Evolutionary conservation across 2,888 invertebrate genomes (phyloP), one percentile per base, ranked within the genome.

Genomic region (Sepiola atlantica): DNA sequence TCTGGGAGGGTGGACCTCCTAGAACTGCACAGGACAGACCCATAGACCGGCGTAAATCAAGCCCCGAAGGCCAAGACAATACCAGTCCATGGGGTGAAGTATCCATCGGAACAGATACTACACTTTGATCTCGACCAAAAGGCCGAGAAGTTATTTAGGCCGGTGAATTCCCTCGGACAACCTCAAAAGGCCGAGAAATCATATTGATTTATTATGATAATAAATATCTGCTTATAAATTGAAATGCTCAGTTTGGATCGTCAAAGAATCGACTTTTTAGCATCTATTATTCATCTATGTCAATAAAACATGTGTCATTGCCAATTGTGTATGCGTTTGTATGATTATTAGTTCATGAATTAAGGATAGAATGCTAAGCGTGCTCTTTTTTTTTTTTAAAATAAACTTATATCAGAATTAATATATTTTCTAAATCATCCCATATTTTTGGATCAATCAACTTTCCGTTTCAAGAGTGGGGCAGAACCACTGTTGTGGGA

Each of bases 401-500:
- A n/a, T n/a, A n/a, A n/a, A n/a, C n/a, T 45, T 45, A 77, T 28
- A n/a, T 28, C 28, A 77, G 77, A 77, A 77, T 77, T 77, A 77
- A n/a, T 28, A 77, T 28, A 77, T 77, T 77, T 77, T 28, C 77
- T 77, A 28, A 77, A 77, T 18, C 14, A n/a, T 77, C 77, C 18
- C n/a, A 77, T 77, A 77, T 77, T 77, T 77, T 77, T 77, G 77
- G n/a, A 77, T n/a, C 77, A n/a, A 77, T 77, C n/a, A n/a, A 77
- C n/a, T n/a, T 77, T 77, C n/a, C n/a, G n/a, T n/a, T 77, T 61
- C 0, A 45, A 45, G 8, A 8, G 8, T 45, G 45, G 45, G 45
- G 8, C 45, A 16, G 77, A 77, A 77, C n/a, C n/a, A n/a, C n/a
- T 77, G 32, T 77, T 77, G n/a, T 77, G 77, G n/a, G 77, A 77